A percentile compares a stretch with the other conserved stretches of the same genome.
Evolutionary conservation across 2,888 invertebrate species (phyloP).

Genomic region (Fragum sueziense): DNA sequence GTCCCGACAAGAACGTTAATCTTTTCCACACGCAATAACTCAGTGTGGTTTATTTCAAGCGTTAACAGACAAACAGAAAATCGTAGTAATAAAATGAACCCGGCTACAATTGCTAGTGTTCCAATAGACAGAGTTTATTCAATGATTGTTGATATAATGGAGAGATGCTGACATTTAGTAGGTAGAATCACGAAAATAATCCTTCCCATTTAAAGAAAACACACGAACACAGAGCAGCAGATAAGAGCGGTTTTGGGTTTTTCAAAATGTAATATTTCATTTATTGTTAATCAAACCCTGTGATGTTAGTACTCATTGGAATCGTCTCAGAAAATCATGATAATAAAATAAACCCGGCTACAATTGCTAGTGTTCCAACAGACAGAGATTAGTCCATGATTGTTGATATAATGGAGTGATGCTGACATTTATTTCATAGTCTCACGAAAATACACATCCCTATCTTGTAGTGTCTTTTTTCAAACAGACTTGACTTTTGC

Average conservation of each 20-base stretch:
- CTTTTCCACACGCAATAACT: too few relatives aligned
- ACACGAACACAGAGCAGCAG: too few relatives aligned
- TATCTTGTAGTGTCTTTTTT: too few relatives aligned
- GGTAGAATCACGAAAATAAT: neutral
- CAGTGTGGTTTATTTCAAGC: too few relatives aligned
- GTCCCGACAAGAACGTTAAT: too few relatives aligned
- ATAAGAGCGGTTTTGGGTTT: too few relatives aligned
- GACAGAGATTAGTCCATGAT: neutral
- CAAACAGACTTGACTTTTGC: too few relatives aligned
- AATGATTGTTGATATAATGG: neutral
- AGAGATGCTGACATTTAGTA: neutral
- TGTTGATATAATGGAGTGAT: neutral
- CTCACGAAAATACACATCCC: neutral
- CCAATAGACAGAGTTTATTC: neutral
- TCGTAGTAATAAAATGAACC: neutral
- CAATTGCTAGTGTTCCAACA: neutral
- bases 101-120: neutral
- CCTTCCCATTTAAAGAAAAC: too few relatives aligned
- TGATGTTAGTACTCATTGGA: too few relatives aligned
- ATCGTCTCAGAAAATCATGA: neutral
- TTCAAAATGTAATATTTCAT: too few relatives aligned
- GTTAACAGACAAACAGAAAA: neutral
- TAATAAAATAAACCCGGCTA: neutral
- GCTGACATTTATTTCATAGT: neutral
- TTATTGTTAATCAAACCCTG: too few relatives aligned